Evolutionary conservation across 1,140 invertebrate genomes (phyloP), one percentile per base, ranked within the genome.

Genomic region (Halictus rubicundus): DNA sequence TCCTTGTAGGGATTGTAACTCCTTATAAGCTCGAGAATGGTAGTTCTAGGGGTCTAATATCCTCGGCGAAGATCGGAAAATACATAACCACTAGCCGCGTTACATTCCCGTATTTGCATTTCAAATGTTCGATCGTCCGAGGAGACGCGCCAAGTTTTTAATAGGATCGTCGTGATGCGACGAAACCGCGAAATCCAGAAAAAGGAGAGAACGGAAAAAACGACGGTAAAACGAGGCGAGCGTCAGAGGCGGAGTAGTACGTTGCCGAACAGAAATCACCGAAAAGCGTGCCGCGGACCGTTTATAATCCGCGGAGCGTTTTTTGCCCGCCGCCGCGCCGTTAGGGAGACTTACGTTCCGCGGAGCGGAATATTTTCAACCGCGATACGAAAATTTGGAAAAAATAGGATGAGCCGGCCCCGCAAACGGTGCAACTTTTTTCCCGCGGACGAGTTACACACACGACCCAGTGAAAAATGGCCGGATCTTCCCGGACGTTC

Each of bases 121-220:
- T 65, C 27, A 65, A 57, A 74, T 65, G 21, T 14, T 23, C 46
- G 21, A 10, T 14, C 25, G 46, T 27, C 21, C 19, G 27, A 21
- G 21, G 6, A 8, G 23, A 5, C 9, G 39, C 21, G 63, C 63
- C 21, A 64, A 74, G 59, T 74, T 74, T 74, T 74, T 74, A 74
- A 74, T 49, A 19, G 71, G 61, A 74, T 74, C 61, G 39, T n/a
- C 14, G 63, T 65, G 54, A 74, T 65, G 61, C 72, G 46, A 23
- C 32, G 49, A 57, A 65, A 74, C 49, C 49, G 49, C 2, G 19
- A 21, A 52, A 52, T 52, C 14, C 4, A 19, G 5, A 7, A 16
- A 52, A 52, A 21, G 14, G 49, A 19, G 19, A 19, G 16, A 19
- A 16, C 4, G 9, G 49, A 5, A 21, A 5, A 3, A 16, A 3